Evolutionary conservation across 2,113 vertebrate genomes (phyloP).

Genomic region (Peucedramus taeniatus): DNA sequence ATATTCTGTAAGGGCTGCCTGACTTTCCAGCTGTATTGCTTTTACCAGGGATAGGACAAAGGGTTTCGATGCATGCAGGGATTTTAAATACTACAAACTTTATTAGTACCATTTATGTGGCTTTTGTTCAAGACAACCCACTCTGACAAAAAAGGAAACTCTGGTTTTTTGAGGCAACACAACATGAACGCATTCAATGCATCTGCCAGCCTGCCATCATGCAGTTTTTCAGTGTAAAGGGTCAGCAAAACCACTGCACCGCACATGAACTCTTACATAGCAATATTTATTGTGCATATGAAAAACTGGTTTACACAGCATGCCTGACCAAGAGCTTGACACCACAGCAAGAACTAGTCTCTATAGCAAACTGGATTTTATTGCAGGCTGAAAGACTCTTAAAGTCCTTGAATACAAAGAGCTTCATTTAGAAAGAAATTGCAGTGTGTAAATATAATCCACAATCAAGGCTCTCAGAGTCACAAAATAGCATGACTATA

Average conservation of each 20-base stretch:
- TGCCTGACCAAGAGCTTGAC: slow-evolving; percentile 31
- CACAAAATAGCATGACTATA: slow-evolving; percentile 68
- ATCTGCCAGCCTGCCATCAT: neutral
- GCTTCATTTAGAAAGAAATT: slow-evolving; percentile 72
- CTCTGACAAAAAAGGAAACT: neutral
- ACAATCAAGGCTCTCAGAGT: slow-evolving; percentile 75
- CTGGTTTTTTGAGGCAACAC: neutral
- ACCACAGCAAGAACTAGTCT: slow-evolving; percentile 4
- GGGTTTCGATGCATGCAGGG: neutral
- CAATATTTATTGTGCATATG: slow-evolving; percentile 13
- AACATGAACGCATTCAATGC: neutral
- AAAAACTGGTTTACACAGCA: neutral
- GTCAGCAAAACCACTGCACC: slow-evolving; percentile 32
- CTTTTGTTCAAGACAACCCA: neutral
- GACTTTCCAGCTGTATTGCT: neutral
- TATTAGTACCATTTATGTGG: neutral
- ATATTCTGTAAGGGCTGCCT: neutral
- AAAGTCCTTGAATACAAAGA: slow-evolving; percentile 72
- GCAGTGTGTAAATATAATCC: slow-evolving; percentile 74
- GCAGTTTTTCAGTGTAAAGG: neutral
- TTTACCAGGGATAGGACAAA: neutral
- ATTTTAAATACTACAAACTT: neutral
- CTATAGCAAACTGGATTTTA: slow-evolving; percentile 48
- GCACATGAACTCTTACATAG: neutral
- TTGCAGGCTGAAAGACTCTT: slow-evolving; percentile 46